These are phyloP conservation scores for Azemiops feae DNA, from an alignment of 2,113 vertebrate species.

Conservation along the genomic window DNA sequence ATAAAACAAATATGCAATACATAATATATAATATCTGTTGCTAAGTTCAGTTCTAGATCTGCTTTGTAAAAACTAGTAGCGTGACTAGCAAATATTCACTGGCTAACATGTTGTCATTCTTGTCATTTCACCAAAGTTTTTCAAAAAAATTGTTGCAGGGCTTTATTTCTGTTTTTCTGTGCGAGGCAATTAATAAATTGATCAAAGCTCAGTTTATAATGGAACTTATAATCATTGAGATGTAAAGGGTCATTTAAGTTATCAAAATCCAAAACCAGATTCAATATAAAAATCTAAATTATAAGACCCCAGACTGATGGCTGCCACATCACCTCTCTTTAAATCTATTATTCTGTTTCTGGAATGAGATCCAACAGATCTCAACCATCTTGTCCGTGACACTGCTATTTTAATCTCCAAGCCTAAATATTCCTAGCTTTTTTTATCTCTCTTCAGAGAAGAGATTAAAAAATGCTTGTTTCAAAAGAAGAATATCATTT, in stretches of 20 bases:
- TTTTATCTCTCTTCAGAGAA: no score
- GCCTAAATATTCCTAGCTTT: no score
- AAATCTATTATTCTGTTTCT: no score
- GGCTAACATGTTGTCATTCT: not conserved
- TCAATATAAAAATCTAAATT: no score
- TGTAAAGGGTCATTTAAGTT: not conserved
- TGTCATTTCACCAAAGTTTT: not conserved
- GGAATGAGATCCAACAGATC: no score
- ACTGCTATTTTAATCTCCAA: no score
- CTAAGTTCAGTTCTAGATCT: not conserved
- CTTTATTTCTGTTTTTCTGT: not conserved
- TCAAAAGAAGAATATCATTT: no score
- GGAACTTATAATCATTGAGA: not conserved
- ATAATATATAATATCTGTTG: not conserved
- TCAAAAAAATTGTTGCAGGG: not conserved
- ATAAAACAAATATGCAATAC: not conserved
- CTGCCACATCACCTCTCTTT: no score
- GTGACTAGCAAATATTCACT: not conserved
- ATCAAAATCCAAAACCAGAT: not conserved
- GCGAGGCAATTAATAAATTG: not conserved
- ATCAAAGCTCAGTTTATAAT: not conserved
- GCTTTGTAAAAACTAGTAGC: not conserved
- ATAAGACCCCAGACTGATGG: no score
- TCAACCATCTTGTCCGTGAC: no score
- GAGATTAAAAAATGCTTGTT: no score